Base-by-base conservation (phyloP, 2,888 invertebrate genomes). In the Eurytoma adleriae region DNA sequence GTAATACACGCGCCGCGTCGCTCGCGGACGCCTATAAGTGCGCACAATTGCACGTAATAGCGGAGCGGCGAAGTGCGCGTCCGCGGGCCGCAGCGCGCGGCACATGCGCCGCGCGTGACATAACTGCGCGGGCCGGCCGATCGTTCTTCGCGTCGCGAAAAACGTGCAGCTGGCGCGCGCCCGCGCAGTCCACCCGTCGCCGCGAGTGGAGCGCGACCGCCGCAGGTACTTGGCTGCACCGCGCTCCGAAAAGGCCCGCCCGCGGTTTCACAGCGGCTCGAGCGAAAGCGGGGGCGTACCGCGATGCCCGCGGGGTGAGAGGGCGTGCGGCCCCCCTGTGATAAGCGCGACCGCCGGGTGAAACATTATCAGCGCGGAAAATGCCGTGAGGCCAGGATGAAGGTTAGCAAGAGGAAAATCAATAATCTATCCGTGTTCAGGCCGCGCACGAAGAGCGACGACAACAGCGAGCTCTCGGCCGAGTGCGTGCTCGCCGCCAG, bases 401-500 rank as follows among this genome's bases (percentile, higher is more conserved):
- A 69, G 62, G 59, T 77, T 16, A 81, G 77, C 61, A 84, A 82
- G 54, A 85, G 85, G 30, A 87, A 83, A 78, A 85, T 82, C 59
- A 82, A 81, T 75, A 84, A 85, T 82, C 79, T 77, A 5, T 84
- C 94, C 2, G 89, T 96, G 71, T 96, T 96, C 91, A 95, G 95
- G 88, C 92, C 93, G 87, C 95, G 95, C 92, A 94, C 94, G 83
- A 94, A 94, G 91, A 93, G 93, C 82, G 94, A 95, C 83, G 95
- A 95, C 86, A 94, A 95, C 82, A 92, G 92, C 78, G 93, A 94
- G 88, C 90, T 97, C 82, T 93, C 96, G 50, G 92, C 93, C 77
- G 94, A 94, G 70, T 91, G 96, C 86, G 93, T 98, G 78, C 95
- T 96, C 91, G 94, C 94, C 83, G 96, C 97, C 3, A 94, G 96